Percentiles rank a stretch among this genome's conserved stretches.
Conservation (phyloP, 2,113 vertebrate genomes). For the Apus apus region DNA sequence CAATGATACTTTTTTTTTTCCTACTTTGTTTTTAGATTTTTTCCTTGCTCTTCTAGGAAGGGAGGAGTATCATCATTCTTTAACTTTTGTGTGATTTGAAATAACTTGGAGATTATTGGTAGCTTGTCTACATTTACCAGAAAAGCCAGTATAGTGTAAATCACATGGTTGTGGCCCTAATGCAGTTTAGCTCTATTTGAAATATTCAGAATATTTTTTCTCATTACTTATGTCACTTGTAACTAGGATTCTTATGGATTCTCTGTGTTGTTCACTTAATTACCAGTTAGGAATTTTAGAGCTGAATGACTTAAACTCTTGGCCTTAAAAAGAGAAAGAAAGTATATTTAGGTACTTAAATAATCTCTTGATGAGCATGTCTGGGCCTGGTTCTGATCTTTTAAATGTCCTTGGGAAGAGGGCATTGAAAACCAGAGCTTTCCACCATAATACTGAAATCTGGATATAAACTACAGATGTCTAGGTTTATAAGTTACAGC, state of each 20-base stretch:
- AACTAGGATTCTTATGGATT: neutral
- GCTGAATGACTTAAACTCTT: neutral
- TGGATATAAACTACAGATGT: neutral
- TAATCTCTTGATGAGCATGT: neutral
- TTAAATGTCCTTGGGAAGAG: neutral
- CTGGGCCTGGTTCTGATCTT: neutral
- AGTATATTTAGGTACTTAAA: neutral
- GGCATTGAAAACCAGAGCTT: neutral
- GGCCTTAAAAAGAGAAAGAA: neutral
- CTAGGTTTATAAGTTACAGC: constrained; percentile 40
- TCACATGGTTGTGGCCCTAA: neutral
- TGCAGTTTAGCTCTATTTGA: neutral
- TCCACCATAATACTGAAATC: neutral
- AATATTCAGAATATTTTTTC: neutral
- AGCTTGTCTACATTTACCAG: neutral
- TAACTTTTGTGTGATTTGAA: neutral
- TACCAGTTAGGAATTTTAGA: neutral
- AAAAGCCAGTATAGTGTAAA: neutral
- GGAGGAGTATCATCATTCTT: neutral
- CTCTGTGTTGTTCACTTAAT: neutral
- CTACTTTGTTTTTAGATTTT: neutral
- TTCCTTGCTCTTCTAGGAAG: neutral
- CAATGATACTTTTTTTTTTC: neutral
- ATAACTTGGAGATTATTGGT: neutral
- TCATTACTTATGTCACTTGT: neutral